These are phyloP conservation scores for Taenaris catops DNA, from an alignment of 2,888 invertebrate species.

Conservation along the genomic window DNA sequence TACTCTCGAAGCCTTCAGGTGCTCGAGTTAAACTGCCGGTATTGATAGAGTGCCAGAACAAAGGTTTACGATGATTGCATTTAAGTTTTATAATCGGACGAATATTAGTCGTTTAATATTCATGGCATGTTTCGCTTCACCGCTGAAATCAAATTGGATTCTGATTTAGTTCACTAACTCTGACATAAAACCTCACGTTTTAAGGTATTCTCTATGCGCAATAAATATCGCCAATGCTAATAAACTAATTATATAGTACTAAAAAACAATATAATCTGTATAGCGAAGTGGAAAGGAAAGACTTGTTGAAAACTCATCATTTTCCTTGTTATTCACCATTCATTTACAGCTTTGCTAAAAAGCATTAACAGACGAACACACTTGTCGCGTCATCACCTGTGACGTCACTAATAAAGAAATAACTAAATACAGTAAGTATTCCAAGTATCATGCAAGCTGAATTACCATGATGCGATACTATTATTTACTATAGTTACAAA, in stretches of 20 bases:
- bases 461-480: constrained; percentile 14
- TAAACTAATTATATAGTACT: no score
- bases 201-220: no score
- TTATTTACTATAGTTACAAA: constrained; percentile 13
- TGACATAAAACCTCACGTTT: no score
- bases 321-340: constrained; percentile 19
- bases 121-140: constrained; percentile 30
- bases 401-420: constrained; percentile 13
- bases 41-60: no score
- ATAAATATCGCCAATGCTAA: no score
- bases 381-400: constrained; percentile 5
- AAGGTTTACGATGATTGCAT: no score
- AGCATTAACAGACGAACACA: constrained; percentile 4
- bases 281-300: no score
- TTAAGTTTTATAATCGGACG: no score
- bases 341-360: constrained; percentile 1
- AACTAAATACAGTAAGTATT: constrained; percentile 13
- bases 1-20: no score
- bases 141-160: constrained; percentile 20
- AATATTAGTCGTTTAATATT: constrained; percentile 22
- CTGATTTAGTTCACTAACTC: no score
- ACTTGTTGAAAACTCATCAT: constrained; percentile 23
- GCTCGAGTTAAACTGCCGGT: no score
- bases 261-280: no score
- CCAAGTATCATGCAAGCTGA: constrained; percentile 14